Evolutionary conservation across 2,888 invertebrate species (phyloP).

Genomic region (Drosophila mettleri): DNA sequence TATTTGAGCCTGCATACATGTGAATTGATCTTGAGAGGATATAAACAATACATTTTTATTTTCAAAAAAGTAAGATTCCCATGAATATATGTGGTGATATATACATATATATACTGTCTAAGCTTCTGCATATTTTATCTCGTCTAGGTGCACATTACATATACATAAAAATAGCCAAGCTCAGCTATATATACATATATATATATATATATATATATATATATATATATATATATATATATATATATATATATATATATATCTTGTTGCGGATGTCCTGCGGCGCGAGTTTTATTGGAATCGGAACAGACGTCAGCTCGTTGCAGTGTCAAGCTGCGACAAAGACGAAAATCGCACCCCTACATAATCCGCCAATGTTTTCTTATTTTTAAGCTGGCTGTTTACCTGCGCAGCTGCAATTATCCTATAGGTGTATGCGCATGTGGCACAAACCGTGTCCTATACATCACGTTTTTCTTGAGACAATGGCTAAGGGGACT

Average conservation of each 20-base stretch:
- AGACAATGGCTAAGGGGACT: conserved; percentile 36
- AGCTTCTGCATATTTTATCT: no score
- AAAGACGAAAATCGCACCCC: conserved; percentile 69
- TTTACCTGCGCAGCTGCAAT: conserved; percentile 74
- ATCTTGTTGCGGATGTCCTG: conserved; percentile 57
- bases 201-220: not conserved
- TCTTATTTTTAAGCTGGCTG: conserved; percentile 49
- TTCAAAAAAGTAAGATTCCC: no score
- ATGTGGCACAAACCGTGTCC: conserved; percentile 34
- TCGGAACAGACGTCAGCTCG: conserved; percentile 48
- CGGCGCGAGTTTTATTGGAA: conserved; percentile 48
- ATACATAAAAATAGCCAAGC: no score
- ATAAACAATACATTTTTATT: not conserved
- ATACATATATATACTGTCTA: not conserved
- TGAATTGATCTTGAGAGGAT: not conserved
- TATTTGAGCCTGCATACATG: not conserved
- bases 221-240: not conserved
- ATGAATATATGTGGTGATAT: no score
- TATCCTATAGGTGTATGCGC: conserved; percentile 53
- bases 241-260: conserved; percentile 1
- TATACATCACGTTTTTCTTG: conserved; percentile 56
- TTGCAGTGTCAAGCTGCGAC: conserved; percentile 60
- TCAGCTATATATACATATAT: not conserved
- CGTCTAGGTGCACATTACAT: no score
- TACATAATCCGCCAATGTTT: conserved; percentile 60